Conservation (phyloP, 2,113 vertebrate species). For the Girardinichthys multiradiatus region DNA sequence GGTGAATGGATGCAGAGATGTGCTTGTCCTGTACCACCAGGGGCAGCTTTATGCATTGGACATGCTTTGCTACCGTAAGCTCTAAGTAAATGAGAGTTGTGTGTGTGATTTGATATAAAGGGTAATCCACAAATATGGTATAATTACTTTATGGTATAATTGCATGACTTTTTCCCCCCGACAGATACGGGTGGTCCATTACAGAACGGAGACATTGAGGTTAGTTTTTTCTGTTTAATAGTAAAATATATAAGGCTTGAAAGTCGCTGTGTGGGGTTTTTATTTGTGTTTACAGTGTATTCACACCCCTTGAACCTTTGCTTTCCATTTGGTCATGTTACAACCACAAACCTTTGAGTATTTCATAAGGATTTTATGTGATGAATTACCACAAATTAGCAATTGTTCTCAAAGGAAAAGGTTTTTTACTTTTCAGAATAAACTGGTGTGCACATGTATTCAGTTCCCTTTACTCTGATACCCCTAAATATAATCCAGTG, state of each 20-base stretch:
- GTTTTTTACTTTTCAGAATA: too few relatives aligned
- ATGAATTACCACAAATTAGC: too few relatives aligned
- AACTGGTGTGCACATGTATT: too few relatives aligned
- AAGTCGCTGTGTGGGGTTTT: background rate
- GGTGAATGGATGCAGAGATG: conserved; percentile 85
- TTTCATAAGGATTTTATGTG: too few relatives aligned
- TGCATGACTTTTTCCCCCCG: conserved; percentile 21
- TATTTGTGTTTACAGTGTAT: background rate
- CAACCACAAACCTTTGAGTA: too few relatives aligned
- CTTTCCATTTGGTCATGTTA: too few relatives aligned
- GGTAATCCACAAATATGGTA: background rate
- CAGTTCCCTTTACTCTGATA: too few relatives aligned
- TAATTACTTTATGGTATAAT: background rate
- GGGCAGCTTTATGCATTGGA: conserved; percentile 89
- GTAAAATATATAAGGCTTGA: background rate
- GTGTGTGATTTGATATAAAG: background rate
- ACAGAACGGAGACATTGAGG: conserved; percentile 91
- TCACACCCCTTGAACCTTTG: too few relatives aligned
- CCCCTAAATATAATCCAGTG: too few relatives aligned
- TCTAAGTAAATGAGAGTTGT: conserved; percentile 6
- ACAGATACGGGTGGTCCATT: conserved; percentile 92
- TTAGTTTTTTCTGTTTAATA: conserved; percentile 49
- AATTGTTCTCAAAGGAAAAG: too few relatives aligned
- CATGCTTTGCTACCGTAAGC: conserved; percentile 91
- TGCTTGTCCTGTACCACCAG: conserved; percentile 87